Conservation (phyloP, 2,888 invertebrate genomes). For the Dryobotodes eremita region DNA sequence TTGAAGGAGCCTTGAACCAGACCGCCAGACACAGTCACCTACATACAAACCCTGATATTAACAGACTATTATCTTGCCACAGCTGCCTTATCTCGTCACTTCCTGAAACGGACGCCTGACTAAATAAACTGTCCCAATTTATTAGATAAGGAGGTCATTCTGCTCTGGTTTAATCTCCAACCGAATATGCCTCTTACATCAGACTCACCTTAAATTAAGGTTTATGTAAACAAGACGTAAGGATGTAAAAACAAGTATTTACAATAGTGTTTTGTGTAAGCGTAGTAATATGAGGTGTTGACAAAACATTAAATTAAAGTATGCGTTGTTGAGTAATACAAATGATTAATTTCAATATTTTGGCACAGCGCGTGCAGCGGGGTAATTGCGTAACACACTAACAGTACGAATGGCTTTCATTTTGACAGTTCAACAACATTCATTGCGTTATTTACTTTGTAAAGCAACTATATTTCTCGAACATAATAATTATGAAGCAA, state of each 20-base stretch:
- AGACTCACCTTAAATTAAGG: constrained; percentile 17
- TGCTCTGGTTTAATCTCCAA: constrained; percentile 25
- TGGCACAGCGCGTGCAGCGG: too few relatives aligned
- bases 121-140: constrained; percentile 19
- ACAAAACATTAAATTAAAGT: constrained; percentile 18
- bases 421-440: too few relatives aligned
- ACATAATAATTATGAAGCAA: too few relatives aligned
- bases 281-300: constrained; percentile 1
- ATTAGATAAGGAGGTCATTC: constrained; percentile 35
- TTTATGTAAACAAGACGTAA: constrained; percentile 20
- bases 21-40: constrained; percentile 32
- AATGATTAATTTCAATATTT: constrained; percentile 19
- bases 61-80: constrained; percentile 21
- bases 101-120: constrained; percentile 25
- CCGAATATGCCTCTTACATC: background rate
- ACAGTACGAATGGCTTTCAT: too few relatives aligned
- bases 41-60: background rate
- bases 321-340: background rate
- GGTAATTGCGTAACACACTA: too few relatives aligned
- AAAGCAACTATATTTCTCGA: too few relatives aligned
- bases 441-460: too few relatives aligned
- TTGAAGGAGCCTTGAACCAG: background rate
- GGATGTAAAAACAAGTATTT: constrained; percentile 33
- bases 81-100: constrained; percentile 42
- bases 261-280: constrained; percentile 29